Evolutionary conservation across 1,140 invertebrate species (phyloP).

Genomic region (Bicyclus anynana): DNA sequence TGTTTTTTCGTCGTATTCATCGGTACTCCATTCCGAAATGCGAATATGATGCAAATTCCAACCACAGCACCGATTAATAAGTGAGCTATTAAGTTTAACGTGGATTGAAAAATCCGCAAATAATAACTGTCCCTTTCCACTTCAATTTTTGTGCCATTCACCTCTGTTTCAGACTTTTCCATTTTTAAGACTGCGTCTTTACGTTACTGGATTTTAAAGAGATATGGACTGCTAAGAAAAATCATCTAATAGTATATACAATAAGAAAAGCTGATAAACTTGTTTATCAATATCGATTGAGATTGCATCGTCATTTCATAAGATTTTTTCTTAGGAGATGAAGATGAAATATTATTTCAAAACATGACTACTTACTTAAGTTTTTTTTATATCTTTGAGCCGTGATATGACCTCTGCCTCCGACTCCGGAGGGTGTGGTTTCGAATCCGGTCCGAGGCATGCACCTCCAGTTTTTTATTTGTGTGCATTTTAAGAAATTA

Average conservation of each 20-base stretch:
- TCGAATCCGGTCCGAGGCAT: no score
- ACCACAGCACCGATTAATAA: constrained; percentile 41
- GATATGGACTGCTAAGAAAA: background rate
- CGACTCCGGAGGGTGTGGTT: no score
- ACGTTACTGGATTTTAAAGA: background rate
- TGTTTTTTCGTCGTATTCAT: constrained; percentile 31
- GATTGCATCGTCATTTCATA: no score
- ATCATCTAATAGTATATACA: constrained; percentile 13
- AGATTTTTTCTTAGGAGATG: no score
- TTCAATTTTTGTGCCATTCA: background rate
- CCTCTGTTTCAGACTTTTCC: background rate
- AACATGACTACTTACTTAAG: no score
- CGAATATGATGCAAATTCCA: constrained; percentile 29
- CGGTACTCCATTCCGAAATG: constrained; percentile 32
- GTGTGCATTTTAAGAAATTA: no score
- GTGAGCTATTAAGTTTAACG: constrained; percentile 39
- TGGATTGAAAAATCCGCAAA: constrained; percentile 36
- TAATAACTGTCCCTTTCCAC: background rate
- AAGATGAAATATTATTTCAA: no score
- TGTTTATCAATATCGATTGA: constrained; percentile 8
- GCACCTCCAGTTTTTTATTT: no score
- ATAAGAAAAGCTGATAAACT: constrained; percentile 11
- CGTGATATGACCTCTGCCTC: no score
- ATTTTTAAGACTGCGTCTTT: background rate
- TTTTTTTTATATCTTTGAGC: no score